phyloP scores from a whole-genome alignment of 2,888 invertebrate species.

The Odontothrips loti region DNA sequence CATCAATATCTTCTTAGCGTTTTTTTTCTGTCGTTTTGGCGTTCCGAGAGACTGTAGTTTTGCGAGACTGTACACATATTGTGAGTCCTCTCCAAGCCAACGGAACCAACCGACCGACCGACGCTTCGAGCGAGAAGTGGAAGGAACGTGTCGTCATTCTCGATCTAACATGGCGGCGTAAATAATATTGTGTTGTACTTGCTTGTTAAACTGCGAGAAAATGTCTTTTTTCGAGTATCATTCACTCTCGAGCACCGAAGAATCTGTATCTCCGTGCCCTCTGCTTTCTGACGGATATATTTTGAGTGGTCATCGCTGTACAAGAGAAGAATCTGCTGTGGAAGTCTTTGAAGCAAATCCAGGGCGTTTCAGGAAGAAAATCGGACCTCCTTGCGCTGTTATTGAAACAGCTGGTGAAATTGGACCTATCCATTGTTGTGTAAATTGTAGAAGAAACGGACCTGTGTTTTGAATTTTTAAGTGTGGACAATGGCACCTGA shows the following conservation, averaged over 20 bases:
- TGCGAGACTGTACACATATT: not conserved
- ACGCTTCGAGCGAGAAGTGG: not conserved
- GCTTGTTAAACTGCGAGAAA: not conserved
- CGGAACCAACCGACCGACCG: not conserved
- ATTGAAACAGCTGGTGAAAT: not conserved
- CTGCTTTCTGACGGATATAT: not conserved
- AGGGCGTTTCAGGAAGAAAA: conserved; percentile 11
- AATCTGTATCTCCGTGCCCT: not conserved
- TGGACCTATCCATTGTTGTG: not conserved
- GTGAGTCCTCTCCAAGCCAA: not conserved
- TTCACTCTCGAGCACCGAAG: not conserved
- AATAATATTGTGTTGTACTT: conserved; percentile 18
- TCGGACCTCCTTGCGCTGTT: not conserved
- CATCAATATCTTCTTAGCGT: not conserved
- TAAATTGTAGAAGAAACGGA: not conserved
- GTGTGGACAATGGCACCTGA: not conserved
- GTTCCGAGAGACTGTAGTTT: not conserved
- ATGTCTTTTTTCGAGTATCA: not conserved
- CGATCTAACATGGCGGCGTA: conserved; percentile 8
- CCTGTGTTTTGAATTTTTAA: not conserved
- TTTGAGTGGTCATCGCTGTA: not conserved
- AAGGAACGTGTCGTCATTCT: conserved; percentile 19
- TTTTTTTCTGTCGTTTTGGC: not conserved
- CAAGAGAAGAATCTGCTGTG: not conserved
- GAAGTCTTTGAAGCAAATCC: not conserved